A percentile compares a stretch with the other conserved stretches of the same genome.
Conservation (phyloP, 2,888 invertebrate genomes). For the Polietes domitor region DNA sequence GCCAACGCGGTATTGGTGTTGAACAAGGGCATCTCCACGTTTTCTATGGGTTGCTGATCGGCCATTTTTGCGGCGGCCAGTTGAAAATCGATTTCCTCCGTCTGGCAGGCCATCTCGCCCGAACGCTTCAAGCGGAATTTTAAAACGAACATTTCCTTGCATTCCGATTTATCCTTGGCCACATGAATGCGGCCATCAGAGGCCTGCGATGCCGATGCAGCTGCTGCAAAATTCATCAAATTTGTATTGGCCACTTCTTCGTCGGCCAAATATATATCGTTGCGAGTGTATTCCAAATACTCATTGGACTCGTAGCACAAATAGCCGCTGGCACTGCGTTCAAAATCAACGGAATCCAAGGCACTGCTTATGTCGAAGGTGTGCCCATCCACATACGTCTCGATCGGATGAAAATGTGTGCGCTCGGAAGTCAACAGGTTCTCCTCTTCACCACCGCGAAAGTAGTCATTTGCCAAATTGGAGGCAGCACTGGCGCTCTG, state of each 20-base stretch:
- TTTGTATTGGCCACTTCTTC: constrained; percentile 68
- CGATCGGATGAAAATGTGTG: constrained; percentile 93
- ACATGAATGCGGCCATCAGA: not conserved
- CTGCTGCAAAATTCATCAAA: constrained; percentile 43
- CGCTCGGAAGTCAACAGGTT: constrained; percentile 89
- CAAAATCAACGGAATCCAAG: constrained; percentile 85
- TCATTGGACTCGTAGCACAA: constrained; percentile 83
- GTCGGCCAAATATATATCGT: constrained; percentile 71
- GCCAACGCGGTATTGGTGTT: constrained; percentile 52
- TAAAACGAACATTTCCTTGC: constrained; percentile 81
- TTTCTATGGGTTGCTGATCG: not conserved
- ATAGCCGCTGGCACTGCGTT: constrained; percentile 85
- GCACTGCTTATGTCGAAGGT: constrained; percentile 86
- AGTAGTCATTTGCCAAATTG: constrained; percentile 44
- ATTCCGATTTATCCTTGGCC: not conserved
- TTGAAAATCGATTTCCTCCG: constrained; percentile 76
- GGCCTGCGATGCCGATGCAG: not conserved
- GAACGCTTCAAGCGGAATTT: constrained; percentile 85
- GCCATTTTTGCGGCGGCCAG: constrained; percentile 46
- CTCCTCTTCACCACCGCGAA: constrained; percentile 80
- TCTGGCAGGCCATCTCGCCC: constrained; percentile 84
- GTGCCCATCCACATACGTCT: constrained; percentile 86
- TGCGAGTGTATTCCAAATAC: constrained; percentile 74
- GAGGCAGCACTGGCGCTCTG: not conserved
- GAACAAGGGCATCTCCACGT: constrained; percentile 6